Evolutionary conservation across 1,140 invertebrate species (phyloP), one percentile per base, ranked within the genome.

Genomic region (Euura saliciscinereae): DNA sequence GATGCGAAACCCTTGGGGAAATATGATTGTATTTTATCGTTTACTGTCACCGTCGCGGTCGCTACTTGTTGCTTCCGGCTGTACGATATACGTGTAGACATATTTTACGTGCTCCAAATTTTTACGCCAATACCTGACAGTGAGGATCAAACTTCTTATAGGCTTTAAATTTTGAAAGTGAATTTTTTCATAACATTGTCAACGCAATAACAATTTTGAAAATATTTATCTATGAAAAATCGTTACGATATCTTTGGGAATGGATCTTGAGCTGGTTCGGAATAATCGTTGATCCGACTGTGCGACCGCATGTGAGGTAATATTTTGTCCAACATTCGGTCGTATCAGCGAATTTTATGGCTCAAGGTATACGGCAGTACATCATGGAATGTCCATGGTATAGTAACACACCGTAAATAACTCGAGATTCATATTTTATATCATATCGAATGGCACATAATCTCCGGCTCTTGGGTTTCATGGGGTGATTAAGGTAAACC

Each of bases 1-100:
- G 51, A 59, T 59, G 51, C 51, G 51, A 59, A 59, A 59, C 8
- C 51, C 51, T 59, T 6, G 51, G 51, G 51, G 51, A 59, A 59
- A 59, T 59, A 59, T 59, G 51, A 59, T 59, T 59, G 51, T 59
- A 59, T 59, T 59, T 59, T 59, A 59, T 59, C 51, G 51, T 59
- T 59, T n/a, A 5, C 51, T 59, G 51, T 59, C 51, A 59, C 51
- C 51, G 51, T 59, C 10, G 51, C 51, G 51, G 28, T 59, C 13
- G 13, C 51, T 59, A 59, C 51, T 59, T 59, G 51, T 59, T 59
- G 51, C 51, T 59, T 59, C 51, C 51, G 51, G 51, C 51, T 59
- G 51, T n/a, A 59, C 46, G 46, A n/a, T 5, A 59, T 59, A 8
- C 4, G 51, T 59, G 6, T 59, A 11, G 51, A 59, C 51, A 3